Evolutionary conservation across 2,113 vertebrate species (phyloP).

Genomic region (Ctenomys sociabilis): DNA sequence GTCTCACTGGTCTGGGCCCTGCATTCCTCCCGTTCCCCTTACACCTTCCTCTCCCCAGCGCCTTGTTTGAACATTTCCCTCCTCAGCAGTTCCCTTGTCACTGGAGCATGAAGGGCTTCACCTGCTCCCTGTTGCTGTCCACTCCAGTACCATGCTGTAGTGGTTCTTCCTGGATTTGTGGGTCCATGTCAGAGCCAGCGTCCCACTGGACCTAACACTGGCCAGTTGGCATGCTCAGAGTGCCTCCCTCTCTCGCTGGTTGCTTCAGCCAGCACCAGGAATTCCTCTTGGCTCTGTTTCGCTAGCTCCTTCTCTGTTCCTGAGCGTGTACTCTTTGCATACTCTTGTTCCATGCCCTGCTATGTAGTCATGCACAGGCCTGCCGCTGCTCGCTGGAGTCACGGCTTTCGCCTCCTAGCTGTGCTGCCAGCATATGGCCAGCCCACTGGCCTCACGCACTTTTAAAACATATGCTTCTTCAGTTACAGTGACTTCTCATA

Average conservation of each 20-base stretch:
- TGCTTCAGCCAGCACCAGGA: background rate
- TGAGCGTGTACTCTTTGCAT: background rate
- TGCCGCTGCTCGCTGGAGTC: background rate
- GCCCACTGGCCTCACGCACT: background rate
- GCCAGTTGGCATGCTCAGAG: background rate
- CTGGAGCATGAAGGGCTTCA: background rate
- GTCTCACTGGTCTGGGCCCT: background rate
- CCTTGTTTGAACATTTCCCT: background rate
- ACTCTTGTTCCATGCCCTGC: background rate
- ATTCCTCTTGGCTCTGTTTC: background rate
- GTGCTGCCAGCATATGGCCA: background rate
- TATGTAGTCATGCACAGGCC: background rate
- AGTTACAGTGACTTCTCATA: background rate
- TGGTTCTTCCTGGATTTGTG: background rate
- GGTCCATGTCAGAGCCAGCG: background rate
- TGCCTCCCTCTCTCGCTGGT: background rate
- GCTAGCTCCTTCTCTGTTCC: background rate
- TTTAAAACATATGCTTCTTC: background rate
- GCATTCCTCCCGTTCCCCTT: background rate
- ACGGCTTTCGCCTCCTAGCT: background rate
- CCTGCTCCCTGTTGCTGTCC: background rate
- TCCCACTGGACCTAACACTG: background rate
- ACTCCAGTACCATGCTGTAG: background rate
- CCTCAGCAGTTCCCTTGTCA: background rate
- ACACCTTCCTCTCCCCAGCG: background rate